Conservation (phyloP, 1,140 invertebrate genomes). For the Nymphalis io region DNA sequence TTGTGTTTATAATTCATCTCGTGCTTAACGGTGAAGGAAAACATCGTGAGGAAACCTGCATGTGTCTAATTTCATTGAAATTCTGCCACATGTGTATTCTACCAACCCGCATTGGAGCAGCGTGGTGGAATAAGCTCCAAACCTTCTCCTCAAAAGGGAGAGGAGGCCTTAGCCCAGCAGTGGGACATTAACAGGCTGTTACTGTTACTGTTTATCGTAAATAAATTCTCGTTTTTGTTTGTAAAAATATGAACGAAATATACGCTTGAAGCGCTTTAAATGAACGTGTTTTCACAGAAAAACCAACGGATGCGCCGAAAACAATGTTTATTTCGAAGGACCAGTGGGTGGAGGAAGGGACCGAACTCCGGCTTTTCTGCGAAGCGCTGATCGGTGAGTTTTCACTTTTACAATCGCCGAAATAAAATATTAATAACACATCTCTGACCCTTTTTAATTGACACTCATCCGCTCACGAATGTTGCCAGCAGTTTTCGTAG, state of each 20-base stretch:
- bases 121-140: too few relatives aligned
- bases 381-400: conserved; percentile 87
- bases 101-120: too few relatives aligned
- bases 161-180: too few relatives aligned
- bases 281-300: conserved; percentile 72
- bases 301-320: conserved; percentile 80
- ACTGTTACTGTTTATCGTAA: conserved; percentile 4
- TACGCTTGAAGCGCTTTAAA: background rate
- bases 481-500: conserved; percentile 21
- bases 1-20: too few relatives aligned
- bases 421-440: conserved; percentile 21
- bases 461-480: conserved; percentile 8
- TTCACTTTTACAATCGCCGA: conserved; percentile 23
- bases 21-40: too few relatives aligned
- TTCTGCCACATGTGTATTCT: too few relatives aligned
- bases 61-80: too few relatives aligned
- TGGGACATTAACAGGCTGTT: too few relatives aligned
- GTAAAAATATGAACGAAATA: background rate
- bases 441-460: conserved; percentile 19
- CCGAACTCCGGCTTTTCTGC: conserved; percentile 85
- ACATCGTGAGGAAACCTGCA: too few relatives aligned
- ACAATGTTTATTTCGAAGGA: conserved; percentile 81
- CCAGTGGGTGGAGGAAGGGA: conserved; percentile 81
- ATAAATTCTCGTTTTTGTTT: background rate
- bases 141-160: too few relatives aligned